A percentile compares a stretch with the other conserved stretches of the same genome.
Conservation (phyloP, 2,113 vertebrate genomes). For the Cavia aperea region DNA sequence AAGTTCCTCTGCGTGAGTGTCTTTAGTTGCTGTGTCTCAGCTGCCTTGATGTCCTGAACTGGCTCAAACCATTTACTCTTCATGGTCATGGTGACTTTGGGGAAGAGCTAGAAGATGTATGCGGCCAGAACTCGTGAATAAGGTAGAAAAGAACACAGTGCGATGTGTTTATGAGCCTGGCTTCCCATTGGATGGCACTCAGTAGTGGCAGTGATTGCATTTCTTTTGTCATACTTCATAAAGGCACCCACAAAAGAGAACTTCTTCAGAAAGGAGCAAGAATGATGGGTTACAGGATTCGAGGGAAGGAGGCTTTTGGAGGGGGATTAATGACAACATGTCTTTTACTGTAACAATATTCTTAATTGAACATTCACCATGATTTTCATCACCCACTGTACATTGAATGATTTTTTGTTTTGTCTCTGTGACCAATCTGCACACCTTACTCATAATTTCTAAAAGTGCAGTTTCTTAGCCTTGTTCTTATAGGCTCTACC, state of each 20-base stretch:
- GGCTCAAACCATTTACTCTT: not conserved
- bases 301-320: not conserved
- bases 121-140: not conserved
- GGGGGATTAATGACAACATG: not conserved
- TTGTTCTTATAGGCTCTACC: not conserved
- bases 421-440: not conserved
- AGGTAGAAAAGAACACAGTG: not conserved
- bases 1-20: not conserved
- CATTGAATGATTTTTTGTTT: not conserved
- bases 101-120: not conserved
- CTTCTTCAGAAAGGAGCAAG: not conserved
- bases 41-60: not conserved
- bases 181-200: not conserved
- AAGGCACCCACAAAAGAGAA: not conserved
- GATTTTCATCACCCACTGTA: not conserved
- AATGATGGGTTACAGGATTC: not conserved
- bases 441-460: not conserved
- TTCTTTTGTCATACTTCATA: not conserved
- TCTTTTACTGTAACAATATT: not conserved
- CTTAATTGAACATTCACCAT: not conserved
- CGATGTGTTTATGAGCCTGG: not conserved
- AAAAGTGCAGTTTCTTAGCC: not conserved
- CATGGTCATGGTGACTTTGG: not conserved
- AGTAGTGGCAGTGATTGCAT: not conserved
- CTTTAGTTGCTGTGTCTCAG: not conserved